phyloP scores from a whole-genome alignment of 1,140 invertebrate genomes.

The Heliconius hermathena region DNA sequence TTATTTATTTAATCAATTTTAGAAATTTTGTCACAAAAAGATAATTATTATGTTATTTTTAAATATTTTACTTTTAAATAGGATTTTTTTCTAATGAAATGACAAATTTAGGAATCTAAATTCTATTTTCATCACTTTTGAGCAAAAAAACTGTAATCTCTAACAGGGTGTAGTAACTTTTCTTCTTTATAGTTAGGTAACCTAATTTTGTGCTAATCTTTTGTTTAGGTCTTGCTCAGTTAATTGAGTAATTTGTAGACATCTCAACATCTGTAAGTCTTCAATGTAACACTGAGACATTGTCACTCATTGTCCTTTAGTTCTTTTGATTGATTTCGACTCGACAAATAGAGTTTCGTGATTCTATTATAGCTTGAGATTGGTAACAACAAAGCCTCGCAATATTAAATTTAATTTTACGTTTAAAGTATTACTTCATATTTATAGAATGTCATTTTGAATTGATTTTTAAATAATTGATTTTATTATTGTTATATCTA shows the following conservation, averaged over 20 bases:
- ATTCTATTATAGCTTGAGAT: background rate
- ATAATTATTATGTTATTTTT: too few relatives aligned
- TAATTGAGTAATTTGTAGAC: background rate
- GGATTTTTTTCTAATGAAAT: too few relatives aligned
- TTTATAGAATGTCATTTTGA: background rate
- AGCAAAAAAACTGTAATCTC: background rate
- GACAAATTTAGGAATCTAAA: too few relatives aligned
- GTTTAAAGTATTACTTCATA: background rate
- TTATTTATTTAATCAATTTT: too few relatives aligned
- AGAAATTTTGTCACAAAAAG: too few relatives aligned
- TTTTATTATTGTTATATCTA: background rate
- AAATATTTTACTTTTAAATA: too few relatives aligned
- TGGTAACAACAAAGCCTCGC: background rate
- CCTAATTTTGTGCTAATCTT: constrained; percentile 2
- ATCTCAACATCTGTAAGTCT: background rate
- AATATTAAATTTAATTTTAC: background rate
- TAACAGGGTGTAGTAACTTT: background rate
- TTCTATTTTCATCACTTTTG: background rate
- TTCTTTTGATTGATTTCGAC: background rate
- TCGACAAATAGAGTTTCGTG: background rate
- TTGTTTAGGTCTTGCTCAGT: background rate
- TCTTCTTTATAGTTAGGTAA: background rate
- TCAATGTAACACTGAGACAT: background rate
- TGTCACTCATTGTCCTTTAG: background rate
- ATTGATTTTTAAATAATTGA: background rate